Evolutionary conservation across 2,113 vertebrate species (phyloP).

Genomic region (Platycercus adscitus): DNA sequence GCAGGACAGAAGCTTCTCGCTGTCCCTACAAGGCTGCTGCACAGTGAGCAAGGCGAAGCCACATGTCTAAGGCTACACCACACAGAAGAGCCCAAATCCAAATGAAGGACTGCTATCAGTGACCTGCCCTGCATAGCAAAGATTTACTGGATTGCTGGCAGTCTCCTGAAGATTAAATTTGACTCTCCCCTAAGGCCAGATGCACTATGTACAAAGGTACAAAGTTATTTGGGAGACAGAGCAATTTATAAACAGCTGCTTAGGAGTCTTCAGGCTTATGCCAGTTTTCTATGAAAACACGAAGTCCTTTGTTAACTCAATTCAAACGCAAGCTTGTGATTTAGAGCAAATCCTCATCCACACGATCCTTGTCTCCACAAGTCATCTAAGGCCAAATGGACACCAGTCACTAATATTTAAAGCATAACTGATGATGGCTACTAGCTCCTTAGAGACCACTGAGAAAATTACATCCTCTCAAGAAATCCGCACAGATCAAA

Average conservation of each 20-base stretch:
- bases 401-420: background rate
- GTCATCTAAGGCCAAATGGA: background rate
- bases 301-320: background rate
- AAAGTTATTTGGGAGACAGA: background rate
- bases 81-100: background rate
- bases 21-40: background rate
- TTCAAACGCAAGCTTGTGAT: background rate
- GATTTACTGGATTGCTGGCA: background rate
- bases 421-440: background rate
- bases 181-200: background rate
- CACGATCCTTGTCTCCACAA: background rate
- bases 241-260: background rate
- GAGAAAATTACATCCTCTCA: background rate
- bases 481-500: background rate
- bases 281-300: background rate
- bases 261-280: background rate
- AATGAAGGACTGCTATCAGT: background rate
- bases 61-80: background rate
- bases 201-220: background rate
- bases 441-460: background rate
- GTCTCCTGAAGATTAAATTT: background rate
- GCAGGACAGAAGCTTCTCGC: background rate
- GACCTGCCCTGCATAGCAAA: background rate
- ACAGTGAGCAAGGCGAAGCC: accelerated
- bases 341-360: background rate